Evolutionary conservation across 1,140 invertebrate genomes (phyloP), one percentile per base, ranked within the genome.

Genomic region (Pemphigus obesinymphae): DNA sequence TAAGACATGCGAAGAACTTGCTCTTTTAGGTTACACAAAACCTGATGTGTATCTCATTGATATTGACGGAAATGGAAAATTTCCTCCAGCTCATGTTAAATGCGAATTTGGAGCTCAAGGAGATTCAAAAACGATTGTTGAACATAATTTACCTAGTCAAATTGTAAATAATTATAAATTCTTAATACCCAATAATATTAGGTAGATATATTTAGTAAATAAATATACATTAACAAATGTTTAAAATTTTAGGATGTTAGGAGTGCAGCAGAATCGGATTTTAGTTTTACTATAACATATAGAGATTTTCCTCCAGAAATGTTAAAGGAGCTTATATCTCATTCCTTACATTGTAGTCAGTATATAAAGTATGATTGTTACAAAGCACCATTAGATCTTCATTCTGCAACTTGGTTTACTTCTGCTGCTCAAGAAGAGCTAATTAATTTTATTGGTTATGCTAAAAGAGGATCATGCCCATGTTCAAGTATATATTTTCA

Each of bases 361-460:
- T 92, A 94, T 84, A 92, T 97, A 34, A 95, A 95, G 85, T 98
- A 97, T 85, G 94, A 96, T 83, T 98, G 96, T 85, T 93, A 93
- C 84, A 93, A 94, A 87, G 94, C 94, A 11, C 95, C 94, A 20
- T 87, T 97, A 72, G 94, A 96, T 83, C 87, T 97, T 26, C 94
- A 96, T 85, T 94, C 93, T 53, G 92, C 94, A 17, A 96, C 96
- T 0, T 97, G 95, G 95, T 96, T 98, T 85, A 90, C 92, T 82
- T 93, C 93, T 53, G 95, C 93, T 4, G 92, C 90, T 40, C 90
- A 91, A 81, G 91, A 93, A 88, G 87, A 90, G 45, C 93, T 92
- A 61, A 92, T 96, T 3, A 93, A 95, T 87, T 95, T 92, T 84
- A 90, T 96, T 75, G 95, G 95, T 48, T 93, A 94, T 85, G 93